Evolutionary conservation across 1,140 invertebrate genomes (phyloP), one percentile per base, ranked within the genome.

Genomic region (Saccostrea cuccullata): DNA sequence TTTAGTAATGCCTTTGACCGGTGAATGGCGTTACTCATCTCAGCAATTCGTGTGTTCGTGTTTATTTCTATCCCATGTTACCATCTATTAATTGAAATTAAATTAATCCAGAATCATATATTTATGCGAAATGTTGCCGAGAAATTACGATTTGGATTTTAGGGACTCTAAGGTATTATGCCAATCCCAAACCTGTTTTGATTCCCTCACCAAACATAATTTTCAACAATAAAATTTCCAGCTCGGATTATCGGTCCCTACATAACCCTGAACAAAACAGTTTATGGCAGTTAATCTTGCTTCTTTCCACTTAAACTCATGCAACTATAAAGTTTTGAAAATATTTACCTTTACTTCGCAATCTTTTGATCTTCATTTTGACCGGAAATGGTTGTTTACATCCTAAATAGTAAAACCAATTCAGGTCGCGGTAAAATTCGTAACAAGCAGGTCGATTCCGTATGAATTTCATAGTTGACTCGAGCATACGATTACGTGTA

Each of bases 321-420:
- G 26, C 70, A 30, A 36, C 17, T 67, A n/a, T 47, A 47, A 47
- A 64, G n/a, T 20, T 20, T 64, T 20, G 17, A 77, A 77, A 26
- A 36, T 13, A 15, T 30, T 77, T 77, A 77, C 70, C 70, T 77
- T 77, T 77, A 77, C 70, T 36, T 26, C 15, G 70, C 26, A 77
- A 77, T 77, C 70, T 77, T 77, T 77, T 77, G 70, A 77, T 77
- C 70, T 77, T 77, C 70, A 77, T 77, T 77, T 77, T 77, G 70
- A 77, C 70, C 70, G 70, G 70, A 77, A 77, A 77, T 77, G 70
- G 70, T 12, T 77, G 70, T 77, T 77, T 77, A 77, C 70, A 77
- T 77, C 70, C 70, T 77, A 77, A 77, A 77, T 30, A 77, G 70
- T 77, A 77, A 77, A 77, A 77, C 70, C 70, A 77, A 77, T 2